Evolutionary conservation across 2,888 invertebrate genomes (phyloP), one percentile per base, ranked within the genome.

Genomic region (Eucriotettix oculatus): DNA sequence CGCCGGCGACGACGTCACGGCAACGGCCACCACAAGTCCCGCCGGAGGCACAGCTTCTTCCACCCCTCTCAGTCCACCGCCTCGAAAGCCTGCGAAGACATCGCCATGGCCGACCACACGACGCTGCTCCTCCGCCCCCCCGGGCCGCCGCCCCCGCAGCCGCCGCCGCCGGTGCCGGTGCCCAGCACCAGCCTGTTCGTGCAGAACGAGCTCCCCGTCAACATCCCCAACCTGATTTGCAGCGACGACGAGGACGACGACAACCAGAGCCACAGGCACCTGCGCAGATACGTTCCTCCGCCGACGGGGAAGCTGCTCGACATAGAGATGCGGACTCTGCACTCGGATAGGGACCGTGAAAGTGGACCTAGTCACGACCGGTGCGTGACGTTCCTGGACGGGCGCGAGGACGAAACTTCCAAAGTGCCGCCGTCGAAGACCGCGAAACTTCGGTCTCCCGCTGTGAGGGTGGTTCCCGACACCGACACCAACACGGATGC

Each of bases 371-470:
- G 14, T 42, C 16, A 16, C 16, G 52, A 53, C 29, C 48, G 42
- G 10, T 16, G 60, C 41, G 69, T 62, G 72, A 72, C 69, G 5
- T 48, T 48, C 48, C 9, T 14, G 70, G 29, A 29, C 29, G 29
- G 29, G 29, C 29, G 29, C 3, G 29, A 29, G 29, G 29, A 29
- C 29, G 29, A 29, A 5, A 29, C 29, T 29, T 72, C 16, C 70
- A 72, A 61, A 71, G 72, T 67, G 72, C 74, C 67, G 12, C 42
- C 40, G 52, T 42, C 56, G 5, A 44, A 17, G 42, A 41, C 55
- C 10, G 63, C 48, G 48, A n/a, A n/a, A n/a, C 12, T 14, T n/a
- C 2, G 14, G n/a, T 48, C 48, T 12, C 48, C 12, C 12, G 14
- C 48, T 12, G 29, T 29, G 3, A 29, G 29, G 29, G 29, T 29